Conservation (phyloP, 2,797 vertebrate species). For the Acanthiza pusilla region DNA sequence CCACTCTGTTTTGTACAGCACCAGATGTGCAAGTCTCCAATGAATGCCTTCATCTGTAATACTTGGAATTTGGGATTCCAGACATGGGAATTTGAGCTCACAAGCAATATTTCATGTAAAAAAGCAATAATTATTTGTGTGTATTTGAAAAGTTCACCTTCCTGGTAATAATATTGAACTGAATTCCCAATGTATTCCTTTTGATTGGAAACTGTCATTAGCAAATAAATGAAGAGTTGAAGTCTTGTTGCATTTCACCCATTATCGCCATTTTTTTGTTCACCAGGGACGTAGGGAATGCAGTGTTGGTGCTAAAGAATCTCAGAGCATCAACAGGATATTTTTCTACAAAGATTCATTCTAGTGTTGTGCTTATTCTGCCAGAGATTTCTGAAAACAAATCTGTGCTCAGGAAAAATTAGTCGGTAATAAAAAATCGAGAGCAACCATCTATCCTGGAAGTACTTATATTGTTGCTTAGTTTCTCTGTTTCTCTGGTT, state of each 20-base stretch:
- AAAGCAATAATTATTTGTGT: slow-evolving; percentile 29
- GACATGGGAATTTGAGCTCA: slow-evolving; percentile 36
- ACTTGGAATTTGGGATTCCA: slow-evolving; percentile 22
- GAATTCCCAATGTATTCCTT: slow-evolving; percentile 31
- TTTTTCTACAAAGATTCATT: neutral
- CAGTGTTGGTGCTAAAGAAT: neutral
- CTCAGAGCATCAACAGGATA: neutral
- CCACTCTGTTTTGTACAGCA: neutral
- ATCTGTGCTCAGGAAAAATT: slow-evolving; percentile 1
- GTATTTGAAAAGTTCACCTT: slow-evolving; percentile 50
- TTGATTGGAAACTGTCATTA: slow-evolving; percentile 43
- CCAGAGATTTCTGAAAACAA: slow-evolving; percentile 7
- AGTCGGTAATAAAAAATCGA: neutral
- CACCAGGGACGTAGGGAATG: neutral
- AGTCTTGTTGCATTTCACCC: slow-evolving; percentile 2
- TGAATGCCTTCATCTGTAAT: slow-evolving; percentile 37
- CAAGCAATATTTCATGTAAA: slow-evolving; percentile 40
- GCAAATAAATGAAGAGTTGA: slow-evolving; percentile 25
- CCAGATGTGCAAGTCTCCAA: slow-evolving; percentile 3
- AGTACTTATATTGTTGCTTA: neutral
- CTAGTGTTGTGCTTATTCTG: neutral
- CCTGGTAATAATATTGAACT: slow-evolving; percentile 19
- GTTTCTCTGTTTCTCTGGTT: neutral
- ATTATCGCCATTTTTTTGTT: neutral
- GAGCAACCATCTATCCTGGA: neutral